Evolutionary conservation across 2,797 vertebrate genomes (phyloP), one percentile per base, ranked within the genome.

Genomic region (Sebastes goodei): DNA sequence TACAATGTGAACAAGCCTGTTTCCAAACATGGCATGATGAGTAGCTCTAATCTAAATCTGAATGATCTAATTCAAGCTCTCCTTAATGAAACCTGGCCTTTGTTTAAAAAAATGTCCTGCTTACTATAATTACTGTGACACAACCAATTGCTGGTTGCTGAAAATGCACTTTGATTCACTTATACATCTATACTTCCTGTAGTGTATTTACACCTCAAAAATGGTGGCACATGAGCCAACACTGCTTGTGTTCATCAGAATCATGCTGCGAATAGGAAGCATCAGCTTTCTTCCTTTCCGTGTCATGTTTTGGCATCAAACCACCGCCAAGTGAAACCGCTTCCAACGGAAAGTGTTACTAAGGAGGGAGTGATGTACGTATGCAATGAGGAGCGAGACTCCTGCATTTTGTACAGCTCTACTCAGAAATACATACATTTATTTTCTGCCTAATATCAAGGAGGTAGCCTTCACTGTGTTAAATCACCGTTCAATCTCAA

Each of bases 101-200:
- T 23, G 7, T 80, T 63, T 64, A 62, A 38, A 70, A 8, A 66
- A 71, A 76, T 20, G 23, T 15, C 42, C 10, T 57, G 60, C 61
- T 56, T 35, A 32, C 32, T 74, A n/a, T 83, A 82, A 87, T 86
- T 75, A 88, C 33, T 57, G 27, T 46, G 65, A 82, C 53, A 49
- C 71, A 74, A 32, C n/a, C 56, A 27, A 70, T 32, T 21, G 29
- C 55, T 30, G 21, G 5, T 78, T 68, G 38, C 78, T 30, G n/a
- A 72, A 80, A 83, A 68, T 38, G 17, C 49, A 71, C 64, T 72
- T 63, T 76, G 46, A 76, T 67, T 27, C 29, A 63, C n/a, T 10
- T 60, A 14, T 30, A 42, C 4, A 5, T 74, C 25, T 27, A 11
- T 75, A 66, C 68, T 69, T 62, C 52, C 74, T 57, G 33, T 65